Percentiles rank a stretch among this genome's conserved stretches.
Evolutionary conservation across 2,888 invertebrate genomes (phyloP).

Genomic region (Aquatica leii): DNA sequence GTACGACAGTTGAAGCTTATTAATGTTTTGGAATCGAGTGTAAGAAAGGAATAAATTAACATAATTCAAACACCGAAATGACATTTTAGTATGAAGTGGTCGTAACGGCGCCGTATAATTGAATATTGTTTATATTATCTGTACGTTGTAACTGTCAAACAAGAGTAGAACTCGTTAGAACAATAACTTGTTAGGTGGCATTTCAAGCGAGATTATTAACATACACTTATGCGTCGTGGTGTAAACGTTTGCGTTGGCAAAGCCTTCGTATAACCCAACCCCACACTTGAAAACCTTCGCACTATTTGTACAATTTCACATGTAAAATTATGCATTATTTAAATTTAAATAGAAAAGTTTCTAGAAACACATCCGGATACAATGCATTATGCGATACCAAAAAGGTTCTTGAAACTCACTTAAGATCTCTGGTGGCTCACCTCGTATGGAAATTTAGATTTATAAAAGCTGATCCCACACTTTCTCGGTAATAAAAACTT

Average conservation of each 20-base stretch:
- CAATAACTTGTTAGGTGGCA: conserved; percentile 35
- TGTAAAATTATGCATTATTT: conserved; percentile 25
- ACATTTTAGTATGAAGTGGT: conserved; percentile 18
- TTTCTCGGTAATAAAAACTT: neutral
- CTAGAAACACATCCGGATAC: conserved; percentile 8
- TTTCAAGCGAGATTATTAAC: conserved; percentile 28
- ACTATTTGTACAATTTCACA: conserved; percentile 24
- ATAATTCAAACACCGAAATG: conserved; percentile 13
- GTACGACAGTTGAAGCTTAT: neutral
- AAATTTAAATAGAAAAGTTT: conserved; percentile 13
- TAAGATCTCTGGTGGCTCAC: conserved; percentile 3
- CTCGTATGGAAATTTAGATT: neutral
- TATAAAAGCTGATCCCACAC: conserved; percentile 9
- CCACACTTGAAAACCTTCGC: conserved; percentile 27
- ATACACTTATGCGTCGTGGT: conserved; percentile 23
- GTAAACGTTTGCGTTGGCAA: conserved; percentile 18
- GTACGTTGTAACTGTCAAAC: conserved; percentile 26
- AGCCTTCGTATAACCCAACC: conserved; percentile 21
- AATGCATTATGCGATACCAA: conserved; percentile 2
- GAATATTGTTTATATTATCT: conserved; percentile 31
- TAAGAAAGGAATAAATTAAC: conserved; percentile 17
- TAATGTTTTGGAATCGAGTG: neutral
- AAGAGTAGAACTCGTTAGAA: conserved; percentile 33
- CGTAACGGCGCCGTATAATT: conserved; percentile 27
- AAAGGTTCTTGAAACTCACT: conserved; percentile 9